Percentiles rank a stretch among this genome's conserved stretches.
Evolutionary conservation across 2,113 vertebrate species (phyloP).

Genomic region (Verasper variegatus): DNA sequence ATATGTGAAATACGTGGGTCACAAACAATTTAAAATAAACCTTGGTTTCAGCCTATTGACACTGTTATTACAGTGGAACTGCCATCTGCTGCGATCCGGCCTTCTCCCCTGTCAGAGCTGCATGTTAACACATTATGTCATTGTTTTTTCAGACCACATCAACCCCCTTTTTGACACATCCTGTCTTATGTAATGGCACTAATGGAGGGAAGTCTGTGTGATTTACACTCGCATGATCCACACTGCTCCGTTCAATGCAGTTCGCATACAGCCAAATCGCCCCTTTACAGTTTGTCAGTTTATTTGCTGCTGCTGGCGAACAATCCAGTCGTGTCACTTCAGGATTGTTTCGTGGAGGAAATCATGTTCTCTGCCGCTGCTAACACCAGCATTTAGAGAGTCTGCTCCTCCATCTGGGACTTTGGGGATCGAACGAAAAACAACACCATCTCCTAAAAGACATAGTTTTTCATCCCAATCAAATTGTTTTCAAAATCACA

Average conservation of each 20-base stretch:
- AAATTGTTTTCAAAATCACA: too few species aligned
- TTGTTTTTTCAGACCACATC: constrained; percentile 30
- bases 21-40: constrained; percentile 7
- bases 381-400: not conserved
- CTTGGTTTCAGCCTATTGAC: not conserved
- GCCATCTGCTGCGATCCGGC: constrained; percentile 11
- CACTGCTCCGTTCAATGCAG: not conserved
- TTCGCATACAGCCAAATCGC: not conserved
- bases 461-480: too few species aligned
- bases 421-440: too few species aligned
- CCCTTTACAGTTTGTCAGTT: not conserved
- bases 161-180: constrained; percentile 31
- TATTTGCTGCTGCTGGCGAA: not conserved
- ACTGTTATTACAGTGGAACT: not conserved
- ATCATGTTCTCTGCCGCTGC: not conserved
- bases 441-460: too few species aligned
- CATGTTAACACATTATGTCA: constrained; percentile 19
- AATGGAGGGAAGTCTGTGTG: constrained; percentile 2
- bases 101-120: constrained; percentile 3
- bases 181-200: constrained; percentile 33
- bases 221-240: not conserved
- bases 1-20: not conserved
- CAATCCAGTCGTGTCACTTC: not conserved
- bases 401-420: too few species aligned
- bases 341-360: not conserved